These are phyloP conservation scores for Petrocephalus microphthalmus DNA, from an alignment of 2,113 vertebrate genomes.

Conservation along the genomic window DNA sequence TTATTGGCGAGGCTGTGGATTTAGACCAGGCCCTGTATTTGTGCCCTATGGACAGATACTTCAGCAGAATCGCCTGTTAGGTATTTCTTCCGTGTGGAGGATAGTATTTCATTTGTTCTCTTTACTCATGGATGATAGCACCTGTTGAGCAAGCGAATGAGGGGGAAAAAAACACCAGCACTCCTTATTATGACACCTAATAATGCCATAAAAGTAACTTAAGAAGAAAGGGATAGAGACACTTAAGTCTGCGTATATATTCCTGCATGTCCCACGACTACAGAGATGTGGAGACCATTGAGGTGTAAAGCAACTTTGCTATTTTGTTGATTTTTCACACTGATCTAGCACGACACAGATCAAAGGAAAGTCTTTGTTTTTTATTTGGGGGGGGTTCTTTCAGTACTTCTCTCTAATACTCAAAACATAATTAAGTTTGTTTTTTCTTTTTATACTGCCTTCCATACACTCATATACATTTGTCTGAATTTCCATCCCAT, in stretches of 20 bases:
- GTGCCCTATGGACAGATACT: neutral
- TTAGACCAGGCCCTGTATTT: neutral
- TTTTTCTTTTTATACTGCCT: neutral
- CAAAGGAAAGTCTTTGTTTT: neutral
- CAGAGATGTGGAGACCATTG: neutral
- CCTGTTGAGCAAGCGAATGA: neutral
- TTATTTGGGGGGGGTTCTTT: neutral
- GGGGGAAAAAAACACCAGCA: neutral
- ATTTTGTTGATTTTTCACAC: neutral
- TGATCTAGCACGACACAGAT: neutral
- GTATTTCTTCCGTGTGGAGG: neutral
- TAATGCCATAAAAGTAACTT: constrained; percentile 8
- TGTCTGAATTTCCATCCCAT: neutral
- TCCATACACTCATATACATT: neutral
- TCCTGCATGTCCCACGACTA: neutral
- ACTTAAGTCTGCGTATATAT: neutral
- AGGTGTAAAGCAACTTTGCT: neutral
- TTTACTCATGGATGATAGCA: neutral
- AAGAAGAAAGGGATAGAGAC: neutral
- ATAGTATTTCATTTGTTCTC: neutral
- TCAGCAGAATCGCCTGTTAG: neutral
- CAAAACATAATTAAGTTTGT: neutral
- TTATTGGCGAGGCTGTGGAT: neutral
- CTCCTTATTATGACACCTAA: neutral
- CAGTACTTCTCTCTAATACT: neutral